Evolutionary conservation across 2,888 invertebrate genomes (phyloP).

Genomic region (Pachydiplax longipennis): DNA sequence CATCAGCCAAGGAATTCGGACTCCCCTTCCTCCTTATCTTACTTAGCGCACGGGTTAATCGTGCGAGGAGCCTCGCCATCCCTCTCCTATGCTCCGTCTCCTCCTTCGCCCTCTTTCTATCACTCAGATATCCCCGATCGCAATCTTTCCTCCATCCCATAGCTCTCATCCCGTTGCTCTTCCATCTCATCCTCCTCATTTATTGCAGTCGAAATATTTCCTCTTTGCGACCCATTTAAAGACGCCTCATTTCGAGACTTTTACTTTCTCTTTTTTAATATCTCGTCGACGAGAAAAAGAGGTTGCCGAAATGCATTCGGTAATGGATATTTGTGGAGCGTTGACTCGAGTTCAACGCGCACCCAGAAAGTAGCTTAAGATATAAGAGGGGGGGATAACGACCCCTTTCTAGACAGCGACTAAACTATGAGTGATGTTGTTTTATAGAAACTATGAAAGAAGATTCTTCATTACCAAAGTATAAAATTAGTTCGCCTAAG

Average conservation of each 20-base stretch:
- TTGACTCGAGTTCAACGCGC: background rate
- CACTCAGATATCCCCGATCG: background rate
- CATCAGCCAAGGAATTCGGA: background rate
- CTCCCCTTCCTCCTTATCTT: background rate
- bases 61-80: background rate
- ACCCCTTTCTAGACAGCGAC: no score
- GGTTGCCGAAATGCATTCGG: background rate
- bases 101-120: background rate
- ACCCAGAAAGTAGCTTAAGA: no score
- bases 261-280: background rate
- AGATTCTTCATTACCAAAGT: no score
- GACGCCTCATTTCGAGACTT: no score
- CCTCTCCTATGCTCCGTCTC: background rate
- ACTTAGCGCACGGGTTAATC: constrained; percentile 18
- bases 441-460: no score
- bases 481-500: no score
- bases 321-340: background rate
- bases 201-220: no score
- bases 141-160: background rate
- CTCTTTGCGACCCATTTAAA: no score
- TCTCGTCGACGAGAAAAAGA: background rate
- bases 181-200: background rate
- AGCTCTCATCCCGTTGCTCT: background rate
- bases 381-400: no score
- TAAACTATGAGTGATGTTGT: no score